A percentile compares a stretch with the other conserved stretches of the same genome.
Evolutionary conservation across 1,140 invertebrate genomes (phyloP).

Genomic region (Drosophila littoralis): DNA sequence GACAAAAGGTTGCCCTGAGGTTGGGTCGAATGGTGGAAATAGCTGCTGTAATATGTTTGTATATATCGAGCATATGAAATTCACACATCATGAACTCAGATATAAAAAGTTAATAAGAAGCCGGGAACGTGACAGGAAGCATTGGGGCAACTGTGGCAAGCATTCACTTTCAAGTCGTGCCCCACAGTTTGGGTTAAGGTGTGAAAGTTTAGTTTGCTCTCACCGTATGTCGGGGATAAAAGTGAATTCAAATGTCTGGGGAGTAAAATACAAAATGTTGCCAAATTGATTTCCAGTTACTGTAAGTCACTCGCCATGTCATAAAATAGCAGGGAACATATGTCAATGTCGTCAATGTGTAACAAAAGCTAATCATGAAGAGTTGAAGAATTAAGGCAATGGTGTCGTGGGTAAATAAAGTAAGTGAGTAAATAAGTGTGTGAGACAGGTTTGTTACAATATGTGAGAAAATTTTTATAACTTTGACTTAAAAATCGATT

Average conservation of each 20-base stretch:
- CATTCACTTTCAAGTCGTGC: conserved; percentile 29
- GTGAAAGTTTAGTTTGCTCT: conserved; percentile 43
- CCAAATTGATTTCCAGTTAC: conserved; percentile 47
- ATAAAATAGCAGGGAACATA: conserved; percentile 16
- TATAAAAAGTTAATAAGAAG: conserved; percentile 76
- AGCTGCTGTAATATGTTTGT: conserved; percentile 29
- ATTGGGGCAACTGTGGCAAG: conserved; percentile 37
- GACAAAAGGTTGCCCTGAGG: conserved; percentile 43
- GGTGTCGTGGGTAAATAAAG: too few species aligned
- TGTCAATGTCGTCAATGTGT: conserved; percentile 23
- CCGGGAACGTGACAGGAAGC: conserved; percentile 58
- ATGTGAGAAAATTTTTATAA: too few species aligned
- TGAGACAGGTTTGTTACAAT: too few species aligned
- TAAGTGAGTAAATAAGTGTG: too few species aligned
- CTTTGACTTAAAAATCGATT: too few species aligned
- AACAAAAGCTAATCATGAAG: conserved; percentile 10
- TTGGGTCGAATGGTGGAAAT: conserved; percentile 10
- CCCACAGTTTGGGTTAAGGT: conserved; percentile 6
- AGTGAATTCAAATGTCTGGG: conserved; percentile 12
- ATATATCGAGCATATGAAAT: conserved; percentile 56
- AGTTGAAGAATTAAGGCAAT: not conserved
- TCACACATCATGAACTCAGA: conserved; percentile 58
- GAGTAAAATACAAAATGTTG: conserved; percentile 28
- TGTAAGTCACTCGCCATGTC: conserved; percentile 20
- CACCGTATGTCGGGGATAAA: not conserved